phyloP scores from a whole-genome alignment of 2,888 invertebrate species.

The Protula sp. region DNA sequence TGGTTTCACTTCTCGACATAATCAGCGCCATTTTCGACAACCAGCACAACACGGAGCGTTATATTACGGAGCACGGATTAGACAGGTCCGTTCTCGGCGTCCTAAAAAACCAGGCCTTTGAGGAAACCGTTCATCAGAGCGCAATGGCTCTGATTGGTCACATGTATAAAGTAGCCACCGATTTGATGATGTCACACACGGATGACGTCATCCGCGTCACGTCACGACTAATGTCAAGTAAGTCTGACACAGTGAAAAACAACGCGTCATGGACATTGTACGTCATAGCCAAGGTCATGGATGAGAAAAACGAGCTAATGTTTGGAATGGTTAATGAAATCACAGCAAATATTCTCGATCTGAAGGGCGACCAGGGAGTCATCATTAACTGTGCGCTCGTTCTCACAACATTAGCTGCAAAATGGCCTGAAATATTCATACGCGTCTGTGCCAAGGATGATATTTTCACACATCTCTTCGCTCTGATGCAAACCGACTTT shows the following conservation, averaged over 20 bases:
- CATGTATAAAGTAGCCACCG: constrained; percentile 1
- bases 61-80: too few relatives aligned
- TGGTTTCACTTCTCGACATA: constrained; percentile 14
- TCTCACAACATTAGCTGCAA: constrained; percentile 13
- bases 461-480: constrained; percentile 13
- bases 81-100: constrained; percentile 5
- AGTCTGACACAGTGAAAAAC: constrained; percentile 1
- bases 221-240: constrained; percentile 1
- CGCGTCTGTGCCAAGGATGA: constrained; percentile 8
- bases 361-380: constrained; percentile 7
- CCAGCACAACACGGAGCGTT: too few relatives aligned
- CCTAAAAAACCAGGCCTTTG: constrained; percentile 6
- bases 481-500: constrained; percentile 18
- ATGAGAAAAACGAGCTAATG: constrained; percentile 3
- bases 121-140: constrained; percentile 15
- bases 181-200: neutral
- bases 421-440: constrained; percentile 14
- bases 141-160: constrained; percentile 21
- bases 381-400: constrained; percentile 18
- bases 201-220: neutral
- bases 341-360: constrained; percentile 5
- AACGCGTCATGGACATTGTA: constrained; percentile 19
- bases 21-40: constrained; percentile 15
- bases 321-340: constrained; percentile 6
- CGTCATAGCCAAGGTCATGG: constrained; percentile 1